phyloP scores from a whole-genome alignment of 2,888 invertebrate species.

The Lumbricus terrestris region DNA sequence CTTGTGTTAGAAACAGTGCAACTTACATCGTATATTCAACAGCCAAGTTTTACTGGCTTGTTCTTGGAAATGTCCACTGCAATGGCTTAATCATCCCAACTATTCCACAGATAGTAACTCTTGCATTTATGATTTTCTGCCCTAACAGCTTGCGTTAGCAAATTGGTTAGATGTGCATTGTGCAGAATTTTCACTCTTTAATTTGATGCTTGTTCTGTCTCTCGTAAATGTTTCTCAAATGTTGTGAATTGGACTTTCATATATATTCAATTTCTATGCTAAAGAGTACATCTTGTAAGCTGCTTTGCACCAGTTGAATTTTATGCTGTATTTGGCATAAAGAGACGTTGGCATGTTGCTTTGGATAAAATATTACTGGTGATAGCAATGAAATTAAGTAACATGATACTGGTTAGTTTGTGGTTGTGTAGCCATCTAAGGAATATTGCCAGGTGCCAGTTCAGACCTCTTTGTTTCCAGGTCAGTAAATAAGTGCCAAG shows the following conservation, averaged over 20 bases:
- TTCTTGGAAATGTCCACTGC: too few relatives aligned
- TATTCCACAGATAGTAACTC: too few relatives aligned
- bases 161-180: neutral
- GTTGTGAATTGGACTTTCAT: neutral
- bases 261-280: neutral
- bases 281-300: neutral
- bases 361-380: neutral
- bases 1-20: too few relatives aligned
- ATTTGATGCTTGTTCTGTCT: neutral
- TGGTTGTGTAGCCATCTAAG: neutral
- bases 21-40: too few relatives aligned
- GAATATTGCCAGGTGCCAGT: neutral
- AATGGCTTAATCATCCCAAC: too few relatives aligned
- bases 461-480: neutral
- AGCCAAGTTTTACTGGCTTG: too few relatives aligned
- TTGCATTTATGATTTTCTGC: too few relatives aligned
- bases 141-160: too few relatives aligned
- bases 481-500: neutral
- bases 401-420: neutral
- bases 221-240: neutral
- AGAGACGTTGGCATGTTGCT: neutral
- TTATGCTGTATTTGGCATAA: neutral
- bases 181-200: neutral
- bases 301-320: neutral
- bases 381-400: neutral